Conservation (phyloP, 2,888 invertebrate species). For the Tanypteryx hageni region DNA sequence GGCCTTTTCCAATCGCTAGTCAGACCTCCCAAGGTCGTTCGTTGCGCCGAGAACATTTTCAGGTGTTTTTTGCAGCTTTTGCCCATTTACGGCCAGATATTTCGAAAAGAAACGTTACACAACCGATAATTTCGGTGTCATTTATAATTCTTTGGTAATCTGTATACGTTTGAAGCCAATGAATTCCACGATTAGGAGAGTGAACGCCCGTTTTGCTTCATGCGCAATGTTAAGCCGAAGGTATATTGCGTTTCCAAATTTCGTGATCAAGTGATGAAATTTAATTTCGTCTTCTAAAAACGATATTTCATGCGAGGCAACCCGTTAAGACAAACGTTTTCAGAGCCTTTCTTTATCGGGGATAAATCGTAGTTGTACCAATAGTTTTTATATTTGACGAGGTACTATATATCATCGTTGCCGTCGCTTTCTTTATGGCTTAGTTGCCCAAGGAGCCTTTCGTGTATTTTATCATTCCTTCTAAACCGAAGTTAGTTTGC, state of each 20-base stretch:
- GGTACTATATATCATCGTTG: too few relatives aligned
- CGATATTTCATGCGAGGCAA: not conserved
- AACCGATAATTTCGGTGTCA: not conserved
- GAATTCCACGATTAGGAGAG: not conserved
- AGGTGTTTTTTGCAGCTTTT: not conserved
- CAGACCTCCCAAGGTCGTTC: not conserved
- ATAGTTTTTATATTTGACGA: not conserved
- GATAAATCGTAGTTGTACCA: not conserved
- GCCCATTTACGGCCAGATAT: not conserved
- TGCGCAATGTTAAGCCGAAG: not conserved
- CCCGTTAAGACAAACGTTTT: too few relatives aligned
- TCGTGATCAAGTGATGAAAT: not conserved
- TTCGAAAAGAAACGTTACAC: not conserved
- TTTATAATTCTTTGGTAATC: not conserved
- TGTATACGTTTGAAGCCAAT: not conserved
- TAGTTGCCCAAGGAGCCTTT: too few relatives aligned
- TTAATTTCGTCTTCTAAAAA: not conserved
- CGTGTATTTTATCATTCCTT: too few relatives aligned
- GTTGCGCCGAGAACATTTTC: not conserved
- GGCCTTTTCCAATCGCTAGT: not conserved
- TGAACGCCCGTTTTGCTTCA: not conserved
- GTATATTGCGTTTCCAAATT: not conserved
- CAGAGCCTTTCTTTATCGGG: not conserved
- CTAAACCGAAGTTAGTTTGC: too few relatives aligned
- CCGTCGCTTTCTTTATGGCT: too few relatives aligned